Evolutionary conservation across 2,888 invertebrate genomes (phyloP).

Genomic region (Resseliella maxima): DNA sequence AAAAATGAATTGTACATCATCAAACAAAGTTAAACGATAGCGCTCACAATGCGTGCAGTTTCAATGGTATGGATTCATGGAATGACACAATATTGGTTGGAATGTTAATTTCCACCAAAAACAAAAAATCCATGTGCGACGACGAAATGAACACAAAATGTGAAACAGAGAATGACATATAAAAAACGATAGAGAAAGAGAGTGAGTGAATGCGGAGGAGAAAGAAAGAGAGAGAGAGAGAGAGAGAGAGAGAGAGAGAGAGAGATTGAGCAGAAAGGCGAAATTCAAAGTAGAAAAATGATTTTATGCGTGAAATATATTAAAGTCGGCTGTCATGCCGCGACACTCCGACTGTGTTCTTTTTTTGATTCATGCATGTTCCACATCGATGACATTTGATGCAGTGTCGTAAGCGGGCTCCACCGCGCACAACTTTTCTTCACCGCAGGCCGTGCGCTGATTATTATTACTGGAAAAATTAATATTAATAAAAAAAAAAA

Average conservation of each 20-base stretch:
- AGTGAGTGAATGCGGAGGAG: no score
- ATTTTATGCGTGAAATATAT: conserved; percentile 32
- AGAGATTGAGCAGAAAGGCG: no score
- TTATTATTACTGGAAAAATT: conserved; percentile 30
- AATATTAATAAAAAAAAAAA: neutral
- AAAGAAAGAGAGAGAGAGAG: no score
- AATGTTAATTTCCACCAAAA: conserved; percentile 20
- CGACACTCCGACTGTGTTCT: neutral
- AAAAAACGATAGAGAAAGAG: no score
- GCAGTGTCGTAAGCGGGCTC: neutral
- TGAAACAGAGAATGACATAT: neutral
- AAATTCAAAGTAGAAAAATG: conserved; percentile 18
- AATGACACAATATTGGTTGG: neutral
- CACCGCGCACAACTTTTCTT: neutral
- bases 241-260: no score
- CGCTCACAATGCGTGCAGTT: neutral
- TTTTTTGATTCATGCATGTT: conserved; percentile 37
- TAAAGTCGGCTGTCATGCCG: neutral
- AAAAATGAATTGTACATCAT: neutral
- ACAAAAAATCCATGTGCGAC: no score
- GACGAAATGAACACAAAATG: neutral
- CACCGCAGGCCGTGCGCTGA: conserved; percentile 27
- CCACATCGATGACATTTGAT: conserved; percentile 26
- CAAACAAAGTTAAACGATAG: neutral
- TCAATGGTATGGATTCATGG: neutral